phyloP scores from a whole-genome alignment of 2,888 invertebrate genomes.

The Cotesia congregata region DNA sequence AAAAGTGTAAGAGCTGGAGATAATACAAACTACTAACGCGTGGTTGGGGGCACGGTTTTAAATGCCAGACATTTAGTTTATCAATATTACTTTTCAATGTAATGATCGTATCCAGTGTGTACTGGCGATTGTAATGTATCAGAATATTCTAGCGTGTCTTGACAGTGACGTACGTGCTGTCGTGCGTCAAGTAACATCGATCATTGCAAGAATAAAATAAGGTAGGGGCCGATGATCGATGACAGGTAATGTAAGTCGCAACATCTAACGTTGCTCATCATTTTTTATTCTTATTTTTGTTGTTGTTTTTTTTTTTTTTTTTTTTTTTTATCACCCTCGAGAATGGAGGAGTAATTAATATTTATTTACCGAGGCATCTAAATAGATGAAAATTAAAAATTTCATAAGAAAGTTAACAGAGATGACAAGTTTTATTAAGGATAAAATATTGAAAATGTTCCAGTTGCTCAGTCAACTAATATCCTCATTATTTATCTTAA shows the following conservation, averaged over 20 bases:
- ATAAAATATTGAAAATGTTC: background rate
- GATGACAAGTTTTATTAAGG: background rate
- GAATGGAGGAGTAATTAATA: background rate
- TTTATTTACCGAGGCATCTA: background rate
- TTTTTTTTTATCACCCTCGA: background rate
- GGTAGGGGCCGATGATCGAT: slow-evolving; percentile 23
- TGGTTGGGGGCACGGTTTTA: slow-evolving; percentile 24
- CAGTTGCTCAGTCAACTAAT: background rate
- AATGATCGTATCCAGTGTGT: slow-evolving; percentile 27
- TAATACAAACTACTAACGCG: slow-evolving; percentile 29
- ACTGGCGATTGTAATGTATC: slow-evolving; percentile 29
- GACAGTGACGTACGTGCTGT: slow-evolving; percentile 31
- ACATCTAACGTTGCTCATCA: background rate
- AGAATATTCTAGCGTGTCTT: slow-evolving; percentile 28
- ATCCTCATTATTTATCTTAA: background rate
- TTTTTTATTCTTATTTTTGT: background rate
- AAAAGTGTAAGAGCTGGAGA: slow-evolving; percentile 22
- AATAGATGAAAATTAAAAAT: background rate
- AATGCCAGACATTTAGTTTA: slow-evolving; percentile 39
- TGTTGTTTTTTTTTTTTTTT: background rate
- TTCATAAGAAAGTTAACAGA: background rate
- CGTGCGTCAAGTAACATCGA: slow-evolving; percentile 28
- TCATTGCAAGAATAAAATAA: background rate
- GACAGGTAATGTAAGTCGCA: slow-evolving; percentile 10
- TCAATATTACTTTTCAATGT: slow-evolving; percentile 28